phyloP scores from a whole-genome alignment of 2,113 vertebrate species.

The Nothoprocta pentlandii region DNA sequence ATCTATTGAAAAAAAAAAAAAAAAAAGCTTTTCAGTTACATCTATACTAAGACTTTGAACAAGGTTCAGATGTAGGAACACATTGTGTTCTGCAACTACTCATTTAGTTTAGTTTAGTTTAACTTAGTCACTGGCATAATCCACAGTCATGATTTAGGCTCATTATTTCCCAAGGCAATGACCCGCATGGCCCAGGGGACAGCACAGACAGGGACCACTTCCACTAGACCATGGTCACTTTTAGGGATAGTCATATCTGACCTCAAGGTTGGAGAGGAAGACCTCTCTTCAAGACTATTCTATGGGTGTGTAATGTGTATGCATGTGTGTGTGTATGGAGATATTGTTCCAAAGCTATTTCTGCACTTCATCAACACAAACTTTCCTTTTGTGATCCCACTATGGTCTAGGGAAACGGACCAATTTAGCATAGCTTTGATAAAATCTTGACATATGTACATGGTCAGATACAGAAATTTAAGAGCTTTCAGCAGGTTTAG shows the following conservation, averaged over 20 bases:
- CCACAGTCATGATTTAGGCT: background rate
- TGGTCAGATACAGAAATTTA: background rate
- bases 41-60: background rate
- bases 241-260: background rate
- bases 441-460: background rate
- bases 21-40: background rate
- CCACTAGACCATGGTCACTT: background rate
- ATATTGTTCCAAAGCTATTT: background rate
- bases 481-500: background rate
- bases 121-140: background rate
- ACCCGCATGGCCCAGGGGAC: background rate
- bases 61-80: background rate
- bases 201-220: background rate
- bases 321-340: no score
- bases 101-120: background rate
- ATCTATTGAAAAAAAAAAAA: no score
- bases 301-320: background rate
- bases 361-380: background rate
- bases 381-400: background rate
- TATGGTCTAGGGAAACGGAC: background rate
- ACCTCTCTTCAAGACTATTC: background rate
- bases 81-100: background rate
- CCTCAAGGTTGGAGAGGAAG: background rate
- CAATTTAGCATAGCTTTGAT: background rate
- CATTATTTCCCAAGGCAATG: background rate